Evolutionary conservation across 2,888 invertebrate genomes (phyloP).

Genomic region (Blastobasis lacticolella): DNA sequence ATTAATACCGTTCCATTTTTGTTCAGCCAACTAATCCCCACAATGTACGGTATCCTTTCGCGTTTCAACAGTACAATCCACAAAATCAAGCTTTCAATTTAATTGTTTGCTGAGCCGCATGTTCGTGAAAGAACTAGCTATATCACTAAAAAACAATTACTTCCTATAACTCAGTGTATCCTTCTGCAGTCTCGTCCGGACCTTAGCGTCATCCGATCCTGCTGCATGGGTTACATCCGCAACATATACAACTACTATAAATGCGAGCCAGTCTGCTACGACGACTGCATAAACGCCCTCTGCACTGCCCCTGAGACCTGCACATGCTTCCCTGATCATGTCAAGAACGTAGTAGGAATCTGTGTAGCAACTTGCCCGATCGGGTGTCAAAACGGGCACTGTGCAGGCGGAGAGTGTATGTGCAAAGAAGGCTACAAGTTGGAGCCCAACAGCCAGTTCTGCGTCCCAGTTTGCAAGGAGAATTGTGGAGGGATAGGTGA

Average conservation of each 20-base stretch:
- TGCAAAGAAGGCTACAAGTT: conserved; percentile 76
- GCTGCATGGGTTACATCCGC: conserved; percentile 81
- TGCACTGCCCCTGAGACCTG: conserved; percentile 79
- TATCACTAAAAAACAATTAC: no score
- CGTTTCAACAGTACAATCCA: no score
- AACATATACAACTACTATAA: conserved; percentile 70
- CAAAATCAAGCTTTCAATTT: no score
- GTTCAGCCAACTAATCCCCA: no score
- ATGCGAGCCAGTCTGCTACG: conserved; percentile 76
- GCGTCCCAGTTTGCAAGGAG: conserved; percentile 73
- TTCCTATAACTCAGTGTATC: not conserved
- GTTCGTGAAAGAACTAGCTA: no score
- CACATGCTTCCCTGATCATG: conserved; percentile 76
- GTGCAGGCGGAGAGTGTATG: conserved; percentile 75
- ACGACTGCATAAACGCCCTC: conserved; percentile 76
- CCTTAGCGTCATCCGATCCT: conserved; percentile 78
- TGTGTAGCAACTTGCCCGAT: conserved; percentile 81
- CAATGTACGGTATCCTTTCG: no score
- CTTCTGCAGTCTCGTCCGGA: conserved; percentile 70
- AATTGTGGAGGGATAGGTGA: conserved; percentile 67
- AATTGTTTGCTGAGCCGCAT: no score
- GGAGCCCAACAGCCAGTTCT: conserved; percentile 73
- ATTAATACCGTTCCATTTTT: no score
- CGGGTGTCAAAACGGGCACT: conserved; percentile 79
- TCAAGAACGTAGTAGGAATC: conserved; percentile 63